Conservation (phyloP, 2,113 vertebrate species). For the Heliornis fulica region DNA sequence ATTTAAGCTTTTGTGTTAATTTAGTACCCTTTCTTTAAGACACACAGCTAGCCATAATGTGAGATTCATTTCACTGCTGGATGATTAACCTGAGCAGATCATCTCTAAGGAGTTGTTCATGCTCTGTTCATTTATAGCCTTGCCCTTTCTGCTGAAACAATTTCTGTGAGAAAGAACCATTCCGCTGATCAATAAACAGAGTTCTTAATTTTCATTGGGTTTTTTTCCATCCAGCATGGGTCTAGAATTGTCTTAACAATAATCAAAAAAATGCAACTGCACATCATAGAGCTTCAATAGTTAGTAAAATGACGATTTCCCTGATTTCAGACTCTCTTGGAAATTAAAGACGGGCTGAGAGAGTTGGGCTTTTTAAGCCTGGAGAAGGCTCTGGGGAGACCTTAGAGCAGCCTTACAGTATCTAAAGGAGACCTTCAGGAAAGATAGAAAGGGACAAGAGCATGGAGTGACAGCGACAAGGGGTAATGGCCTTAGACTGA, state of each 20-base stretch:
- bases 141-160: not conserved
- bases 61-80: not conserved
- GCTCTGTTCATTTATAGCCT: not conserved
- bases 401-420: no score
- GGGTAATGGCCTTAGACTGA: no score
- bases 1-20: not conserved
- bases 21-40: not conserved
- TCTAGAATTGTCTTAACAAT: not conserved
- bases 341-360: not conserved
- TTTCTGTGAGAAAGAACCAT: not conserved
- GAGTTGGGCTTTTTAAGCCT: no score
- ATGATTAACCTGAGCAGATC: not conserved
- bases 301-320: not conserved
- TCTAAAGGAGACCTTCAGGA: no score
- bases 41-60: not conserved
- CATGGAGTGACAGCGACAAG: no score
- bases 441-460: no score
- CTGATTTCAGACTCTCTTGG: not conserved
- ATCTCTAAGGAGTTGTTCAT: not conserved
- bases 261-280: not conserved
- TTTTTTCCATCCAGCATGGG: not conserved
- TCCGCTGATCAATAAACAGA: not conserved
- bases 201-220: not conserved
- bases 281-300: not conserved
- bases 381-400: no score